phyloP scores from a whole-genome alignment of 1,140 invertebrate species.

The Ceratosolen solmsi region DNA sequence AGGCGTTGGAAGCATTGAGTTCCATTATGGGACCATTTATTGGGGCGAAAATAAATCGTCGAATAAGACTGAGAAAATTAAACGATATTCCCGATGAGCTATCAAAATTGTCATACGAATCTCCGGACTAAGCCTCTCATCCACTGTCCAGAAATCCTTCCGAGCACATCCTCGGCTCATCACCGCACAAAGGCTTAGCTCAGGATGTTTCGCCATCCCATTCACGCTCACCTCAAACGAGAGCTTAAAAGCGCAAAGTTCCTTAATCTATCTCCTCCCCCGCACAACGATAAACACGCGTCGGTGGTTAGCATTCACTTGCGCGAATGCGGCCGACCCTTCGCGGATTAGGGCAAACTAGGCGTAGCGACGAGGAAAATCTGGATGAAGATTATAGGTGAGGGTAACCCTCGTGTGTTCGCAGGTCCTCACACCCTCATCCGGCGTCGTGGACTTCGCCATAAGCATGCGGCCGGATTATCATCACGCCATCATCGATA shows the following conservation, averaged over 20 bases:
- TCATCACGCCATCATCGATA: slow-evolving; percentile 93
- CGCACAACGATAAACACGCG: slow-evolving; percentile 26
- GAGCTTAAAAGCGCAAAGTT: slow-evolving; percentile 17
- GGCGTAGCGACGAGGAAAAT: slow-evolving; percentile 41
- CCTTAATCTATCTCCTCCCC: slow-evolving; percentile 23
- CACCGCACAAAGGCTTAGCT: slow-evolving; percentile 31
- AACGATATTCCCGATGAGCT: background rate
- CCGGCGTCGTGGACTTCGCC: slow-evolving; percentile 88
- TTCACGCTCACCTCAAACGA: background rate
- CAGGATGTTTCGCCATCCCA: slow-evolving; percentile 9
- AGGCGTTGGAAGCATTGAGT: no score
- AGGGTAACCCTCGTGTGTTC: slow-evolving; percentile 9
- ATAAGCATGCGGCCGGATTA: slow-evolving; percentile 96
- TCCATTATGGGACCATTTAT: no score
- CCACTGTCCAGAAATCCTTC: background rate
- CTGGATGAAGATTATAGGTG: slow-evolving; percentile 28
- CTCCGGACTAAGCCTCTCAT: background rate
- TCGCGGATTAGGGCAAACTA: slow-evolving; percentile 24
- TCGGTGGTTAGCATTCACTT: slow-evolving; percentile 38
- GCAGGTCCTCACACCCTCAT: slow-evolving; percentile 76
- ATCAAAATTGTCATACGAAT: slow-evolving; percentile 15
- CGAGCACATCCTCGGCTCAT: background rate
- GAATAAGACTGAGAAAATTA: background rate
- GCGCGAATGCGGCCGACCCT: background rate
- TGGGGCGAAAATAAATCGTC: background rate